A percentile compares a stretch with the other conserved stretches of the same genome.
Conservation (phyloP, 1,140 invertebrate genomes). For the Microvelia longipes region DNA sequence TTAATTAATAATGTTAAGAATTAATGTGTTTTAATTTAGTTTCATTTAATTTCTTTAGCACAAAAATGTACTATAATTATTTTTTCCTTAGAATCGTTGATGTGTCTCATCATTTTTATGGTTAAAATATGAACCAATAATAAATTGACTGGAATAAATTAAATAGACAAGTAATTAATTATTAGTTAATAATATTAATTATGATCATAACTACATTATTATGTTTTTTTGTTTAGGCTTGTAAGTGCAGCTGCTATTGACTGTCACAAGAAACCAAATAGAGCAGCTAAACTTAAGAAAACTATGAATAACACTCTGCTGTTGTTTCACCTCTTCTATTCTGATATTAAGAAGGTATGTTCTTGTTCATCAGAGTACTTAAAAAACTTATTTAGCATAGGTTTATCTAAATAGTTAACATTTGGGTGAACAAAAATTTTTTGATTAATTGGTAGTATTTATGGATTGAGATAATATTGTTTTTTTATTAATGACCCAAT, state of each 20-base stretch:
- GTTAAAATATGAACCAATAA: neutral
- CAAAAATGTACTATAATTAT: neutral
- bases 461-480: neutral
- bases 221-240: conserved; percentile 26
- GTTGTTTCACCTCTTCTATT: conserved; percentile 32
- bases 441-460: neutral
- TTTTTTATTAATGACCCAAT: neutral
- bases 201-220: neutral
- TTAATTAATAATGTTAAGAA: no score
- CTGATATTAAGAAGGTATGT: conserved; percentile 30
- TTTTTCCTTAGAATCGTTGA: neutral
- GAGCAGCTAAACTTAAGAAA: conserved; percentile 31
- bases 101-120: neutral
- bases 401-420: neutral
- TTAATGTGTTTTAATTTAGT: no score
- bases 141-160: neutral
- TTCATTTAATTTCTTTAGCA: no score
- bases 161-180: neutral
- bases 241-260: conserved; percentile 28
- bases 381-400: neutral
- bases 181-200: neutral
- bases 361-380: neutral
- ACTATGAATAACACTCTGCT: conserved; percentile 32
- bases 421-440: neutral
- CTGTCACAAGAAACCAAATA: conserved; percentile 30